Percentiles rank a stretch among this genome's conserved stretches.
phyloP scores from a whole-genome alignment of 1,140 invertebrate species.

The Lepidurus arcticus region DNA sequence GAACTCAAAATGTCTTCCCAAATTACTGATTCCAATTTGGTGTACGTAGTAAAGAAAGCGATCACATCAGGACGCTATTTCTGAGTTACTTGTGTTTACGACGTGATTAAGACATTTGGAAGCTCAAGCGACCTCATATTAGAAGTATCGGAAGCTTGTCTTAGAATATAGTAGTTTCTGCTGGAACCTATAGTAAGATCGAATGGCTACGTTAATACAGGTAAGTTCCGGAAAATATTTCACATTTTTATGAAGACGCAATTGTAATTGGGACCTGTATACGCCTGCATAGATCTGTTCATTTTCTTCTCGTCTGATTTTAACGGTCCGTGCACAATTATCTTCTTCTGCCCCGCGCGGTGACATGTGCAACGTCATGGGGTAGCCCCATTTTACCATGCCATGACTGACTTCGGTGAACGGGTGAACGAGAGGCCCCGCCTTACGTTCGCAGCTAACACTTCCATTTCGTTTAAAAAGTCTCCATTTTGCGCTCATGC shows the following conservation, averaged over 20 bases:
- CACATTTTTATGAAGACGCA: background rate
- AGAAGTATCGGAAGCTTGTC: too few relatives aligned
- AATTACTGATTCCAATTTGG: too few relatives aligned
- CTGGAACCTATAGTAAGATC: too few relatives aligned
- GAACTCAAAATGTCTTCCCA: too few relatives aligned
- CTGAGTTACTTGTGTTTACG: too few relatives aligned
- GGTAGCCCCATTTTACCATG: background rate
- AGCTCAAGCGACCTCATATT: too few relatives aligned
- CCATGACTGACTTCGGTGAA: background rate
- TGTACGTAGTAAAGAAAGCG: too few relatives aligned
- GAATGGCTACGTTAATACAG: background rate
- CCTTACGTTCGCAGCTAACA: constrained; percentile 7
- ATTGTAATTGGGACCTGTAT: background rate
- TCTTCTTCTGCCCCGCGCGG: background rate
- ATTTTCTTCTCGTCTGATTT: constrained; percentile 16
- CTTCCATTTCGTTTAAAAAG: background rate
- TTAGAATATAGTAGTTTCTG: too few relatives aligned
- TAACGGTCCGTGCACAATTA: constrained; percentile 18
- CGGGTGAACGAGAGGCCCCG: background rate
- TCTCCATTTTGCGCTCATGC: constrained; percentile 4
- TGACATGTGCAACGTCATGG: constrained; percentile 13
- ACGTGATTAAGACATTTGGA: too few relatives aligned
- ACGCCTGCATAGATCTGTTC: background rate
- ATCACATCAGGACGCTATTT: too few relatives aligned
- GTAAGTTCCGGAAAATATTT: background rate